These are phyloP conservation scores for Castor canadensis DNA, from an alignment of 2,113 vertebrate species.

Conservation along the genomic window DNA sequence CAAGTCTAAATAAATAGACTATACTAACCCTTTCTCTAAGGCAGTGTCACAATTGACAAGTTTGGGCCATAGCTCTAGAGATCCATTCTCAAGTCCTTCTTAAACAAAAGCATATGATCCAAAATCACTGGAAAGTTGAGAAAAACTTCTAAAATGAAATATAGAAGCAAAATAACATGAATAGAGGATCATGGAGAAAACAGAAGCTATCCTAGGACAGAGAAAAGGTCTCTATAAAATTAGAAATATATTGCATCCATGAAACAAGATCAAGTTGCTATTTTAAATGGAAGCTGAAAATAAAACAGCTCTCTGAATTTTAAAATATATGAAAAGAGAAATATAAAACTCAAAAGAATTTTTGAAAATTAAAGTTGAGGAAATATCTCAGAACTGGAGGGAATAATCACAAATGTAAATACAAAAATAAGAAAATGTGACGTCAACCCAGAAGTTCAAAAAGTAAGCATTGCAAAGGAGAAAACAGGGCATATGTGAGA, in stretches of 20 bases:
- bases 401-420: background rate
- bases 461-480: background rate
- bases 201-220: background rate
- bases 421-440: background rate
- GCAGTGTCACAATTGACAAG: background rate
- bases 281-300: background rate
- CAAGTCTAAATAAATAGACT: background rate
- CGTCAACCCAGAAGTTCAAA: background rate
- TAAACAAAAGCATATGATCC: background rate
- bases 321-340: background rate
- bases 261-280: background rate
- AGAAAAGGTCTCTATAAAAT: background rate
- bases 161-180: background rate
- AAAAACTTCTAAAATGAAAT: background rate
- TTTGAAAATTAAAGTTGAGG: slow-evolving; percentile 5
- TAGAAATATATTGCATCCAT: background rate
- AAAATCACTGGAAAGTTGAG: background rate
- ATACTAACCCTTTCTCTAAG: background rate
- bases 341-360: background rate
- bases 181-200: background rate
- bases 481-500: background rate
- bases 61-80: background rate
- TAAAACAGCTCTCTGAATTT: background rate
- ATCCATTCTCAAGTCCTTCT: background rate
- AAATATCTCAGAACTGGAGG: background rate